Evolutionary conservation across 2,888 invertebrate species (phyloP), one percentile per base, ranked within the genome.

Genomic region (Synanthedon vespiformis): DNA sequence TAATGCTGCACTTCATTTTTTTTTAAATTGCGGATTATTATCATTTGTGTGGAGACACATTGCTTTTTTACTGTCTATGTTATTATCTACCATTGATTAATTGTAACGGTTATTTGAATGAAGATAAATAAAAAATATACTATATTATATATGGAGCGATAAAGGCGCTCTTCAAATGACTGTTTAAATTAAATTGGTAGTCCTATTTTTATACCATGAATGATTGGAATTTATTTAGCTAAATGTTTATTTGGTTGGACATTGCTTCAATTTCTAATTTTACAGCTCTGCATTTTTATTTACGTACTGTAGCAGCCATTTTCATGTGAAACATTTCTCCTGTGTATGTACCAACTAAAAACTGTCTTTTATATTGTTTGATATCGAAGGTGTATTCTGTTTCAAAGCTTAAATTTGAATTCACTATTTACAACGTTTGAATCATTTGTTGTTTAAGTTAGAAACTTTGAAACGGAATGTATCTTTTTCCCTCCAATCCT

Each of bases 271-370:
- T 58, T 64, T 62, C 59, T 71, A 61, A 62, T 78, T 77, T 70
- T 61, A 72, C 75, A 68, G 79, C 84, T 85, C 83, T 85, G 85
- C 84, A 84, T 84, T 84, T 82, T 81, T 81, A 75, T 81, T 62
- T 77, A 75, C 70, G 63, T 69, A 70, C 65, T 72, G 61, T 70
- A 63, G 64, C 61, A 70, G 65, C 56, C 57, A 61, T 59, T 59
- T 60, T 63, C 60, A 66, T 69, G 58, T 59, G 51, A 56, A 61
- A 59, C 61, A 34, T 54, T 58, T 48, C 51, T 34, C 34, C 10
- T 34, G 34, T 34, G 34, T 34, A 10, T 34, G 34, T 34, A 34
- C 34, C 34, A 10, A 34, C 34, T 34, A 34, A 34, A 34, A 34
- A 34, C 27, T 34, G 10, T 34, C 8, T 34, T 34, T 34, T 34